Base-by-base conservation (phyloP, 2,797 vertebrate species). In the Falco cherrug region DNA sequence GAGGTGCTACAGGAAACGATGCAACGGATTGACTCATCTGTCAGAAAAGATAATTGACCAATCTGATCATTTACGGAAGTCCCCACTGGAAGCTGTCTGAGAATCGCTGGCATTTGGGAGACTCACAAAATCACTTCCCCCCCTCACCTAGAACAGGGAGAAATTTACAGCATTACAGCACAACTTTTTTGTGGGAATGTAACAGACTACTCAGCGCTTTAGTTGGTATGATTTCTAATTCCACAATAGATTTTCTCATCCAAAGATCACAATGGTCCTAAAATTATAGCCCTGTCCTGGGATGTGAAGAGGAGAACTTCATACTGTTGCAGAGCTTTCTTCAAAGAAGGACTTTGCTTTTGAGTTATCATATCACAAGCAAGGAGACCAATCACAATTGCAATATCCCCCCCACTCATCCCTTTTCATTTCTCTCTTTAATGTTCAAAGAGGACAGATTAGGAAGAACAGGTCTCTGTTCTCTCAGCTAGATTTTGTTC, bases 81-180 rank as follows among this genome's bases (percentile, higher is more conserved):
- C 61, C 59, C 24, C 0, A 3, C 11, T 0, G 0, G 41, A 26
- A 73, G 47, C 50, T 63, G 39, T 19, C 37, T 43, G 74, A 84
- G 21, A 1, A 16, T 28, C 69, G 37, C 16, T 4, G 5, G 9
- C 13, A 8, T 10, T n/a, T 24, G 10, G 37, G 31, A 67, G 37
- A 13, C 20, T 16, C 56, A 65, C n/a, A 70, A 68, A 73, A 68
- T 22, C 64, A 21, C 15, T 45, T 13, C 33, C 9, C 3, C 6
- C 24, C 11, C 39, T 41, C 13, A 2, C 28, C 50, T 13, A 47
- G 8, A 89, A 84, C 11, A 8, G 25, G n/a, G 13, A 2, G 37
- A 68, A 51, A 16, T 16, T 25, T 7, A 16, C 0, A 0, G 9
- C 37, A 45, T 29, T 68, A 80, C 67, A 28, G 4, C 4, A 48